phyloP scores from a whole-genome alignment of 2,888 invertebrate genomes.

The Volucella inflata region DNA sequence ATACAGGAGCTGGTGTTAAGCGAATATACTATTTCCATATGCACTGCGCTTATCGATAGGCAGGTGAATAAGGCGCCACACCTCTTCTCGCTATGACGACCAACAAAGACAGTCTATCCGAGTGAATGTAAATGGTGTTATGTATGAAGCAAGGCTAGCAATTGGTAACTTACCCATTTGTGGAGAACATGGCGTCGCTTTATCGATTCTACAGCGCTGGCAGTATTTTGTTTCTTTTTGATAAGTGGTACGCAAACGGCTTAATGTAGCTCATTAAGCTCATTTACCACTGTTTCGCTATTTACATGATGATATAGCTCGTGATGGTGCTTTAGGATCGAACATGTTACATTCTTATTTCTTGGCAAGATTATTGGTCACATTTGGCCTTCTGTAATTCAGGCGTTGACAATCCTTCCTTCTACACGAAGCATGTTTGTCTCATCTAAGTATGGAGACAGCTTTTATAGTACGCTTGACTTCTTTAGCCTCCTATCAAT shows the following conservation, averaged over 20 bases:
- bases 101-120: conserved; percentile 50
- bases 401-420: conserved; percentile 44
- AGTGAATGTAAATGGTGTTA: conserved; percentile 19
- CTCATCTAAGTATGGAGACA: conserved; percentile 41
- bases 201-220: conserved; percentile 62
- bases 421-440: conserved; percentile 35
- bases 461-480: conserved; percentile 28
- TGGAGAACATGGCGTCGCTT: conserved; percentile 38
- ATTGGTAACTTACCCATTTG: conserved; percentile 56
- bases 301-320: conserved; percentile 32
- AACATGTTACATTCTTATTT: conserved; percentile 32
- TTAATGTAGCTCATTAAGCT: conserved; percentile 59
- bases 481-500: conserved; percentile 17
- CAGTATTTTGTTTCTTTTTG: conserved; percentile 48
- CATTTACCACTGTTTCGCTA: conserved; percentile 62
- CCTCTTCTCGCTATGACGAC: no score
- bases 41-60: conserved; percentile 61
- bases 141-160: no score
- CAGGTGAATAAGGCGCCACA: conserved; percentile 57
- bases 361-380: conserved; percentile 59
- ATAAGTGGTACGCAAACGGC: conserved; percentile 40
- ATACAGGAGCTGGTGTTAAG: conserved; percentile 40
- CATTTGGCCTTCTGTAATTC: conserved; percentile 17
- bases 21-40: conserved; percentile 42
- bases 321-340: conserved; percentile 47